Base-by-base conservation (phyloP, 2,797 vertebrate species). In the Momotus momota region DNA sequence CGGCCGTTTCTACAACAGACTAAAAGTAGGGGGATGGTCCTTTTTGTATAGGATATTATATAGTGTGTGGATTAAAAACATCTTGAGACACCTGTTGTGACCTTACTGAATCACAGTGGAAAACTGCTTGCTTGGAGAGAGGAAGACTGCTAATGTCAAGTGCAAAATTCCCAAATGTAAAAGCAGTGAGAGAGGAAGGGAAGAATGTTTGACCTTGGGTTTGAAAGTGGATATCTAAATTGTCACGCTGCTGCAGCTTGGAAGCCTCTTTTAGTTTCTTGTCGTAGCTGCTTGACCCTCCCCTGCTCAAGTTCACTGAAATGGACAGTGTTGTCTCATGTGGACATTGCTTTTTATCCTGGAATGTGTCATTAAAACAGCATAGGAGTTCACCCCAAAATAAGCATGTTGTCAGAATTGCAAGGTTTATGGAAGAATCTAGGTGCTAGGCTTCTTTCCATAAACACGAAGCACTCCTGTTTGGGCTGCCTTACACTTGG, bases 201-300 rank as follows among this genome's bases (percentile, higher is more conserved):
- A 90, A 57, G 48, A 81, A 41, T 41, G 41, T 77, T 77, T 90
- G 91, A 93, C 85, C 85, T 84, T 94, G 81, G 23, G 22, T 90
- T 87, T 88, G 79, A 93, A 84, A 87, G 52, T n/a, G 51, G 88
- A 29, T 95, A 90, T 60, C 38, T 79, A 23, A 91, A 72, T 92
- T 62, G 71, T 45, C 21, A 3, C 0, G 0, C 79, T 81, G 49
- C 46, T 90, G 43, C 74, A 90, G 78, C 65, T 90, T 49, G 69
- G 65, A 83, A 72, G 58, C 43, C 52, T 93, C 41, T 86, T 73
- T 41, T 64, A 82, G 21, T 80, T 78, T 62, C 61, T 91, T 72
- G 41, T 57, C 13, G 7, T 33, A 80, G 81, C 57, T 81, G 64
- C 43, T 81, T 85, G 79, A 77, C 64, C 31, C 46, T 92, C 60